Conservation (phyloP, 2,113 vertebrate species). For the Eurypyga helias region DNA sequence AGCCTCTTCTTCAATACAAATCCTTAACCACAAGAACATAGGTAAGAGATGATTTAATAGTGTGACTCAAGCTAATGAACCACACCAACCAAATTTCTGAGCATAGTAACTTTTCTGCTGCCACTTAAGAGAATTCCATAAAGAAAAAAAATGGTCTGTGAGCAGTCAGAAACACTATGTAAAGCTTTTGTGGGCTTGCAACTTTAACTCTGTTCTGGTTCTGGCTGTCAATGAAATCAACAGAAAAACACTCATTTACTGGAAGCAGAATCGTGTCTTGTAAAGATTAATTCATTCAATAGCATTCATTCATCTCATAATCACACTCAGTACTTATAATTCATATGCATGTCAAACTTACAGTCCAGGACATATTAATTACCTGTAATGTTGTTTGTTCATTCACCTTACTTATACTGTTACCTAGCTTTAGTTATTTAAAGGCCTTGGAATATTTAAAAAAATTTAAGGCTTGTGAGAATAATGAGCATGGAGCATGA, state of each 20-base stretch:
- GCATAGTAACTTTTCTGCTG: background rate
- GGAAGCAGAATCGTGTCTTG: background rate
- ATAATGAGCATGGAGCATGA: no score
- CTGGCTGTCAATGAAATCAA: background rate
- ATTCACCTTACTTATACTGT: background rate
- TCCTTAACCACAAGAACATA: background rate
- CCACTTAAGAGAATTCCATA: background rate
- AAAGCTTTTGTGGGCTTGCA: background rate
- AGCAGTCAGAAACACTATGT: background rate
- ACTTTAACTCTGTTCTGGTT: background rate
- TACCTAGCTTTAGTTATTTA: background rate
- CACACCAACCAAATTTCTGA: background rate
- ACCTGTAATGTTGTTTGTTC: background rate
- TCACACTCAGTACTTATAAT: background rate
- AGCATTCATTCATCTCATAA: background rate
- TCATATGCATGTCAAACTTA: background rate
- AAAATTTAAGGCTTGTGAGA: background rate
- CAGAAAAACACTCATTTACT: background rate
- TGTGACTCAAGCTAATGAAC: background rate
- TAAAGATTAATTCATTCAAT: background rate
- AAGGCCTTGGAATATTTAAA: background rate
- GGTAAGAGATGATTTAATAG: background rate
- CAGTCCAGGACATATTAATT: background rate
- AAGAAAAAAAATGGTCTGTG: background rate
- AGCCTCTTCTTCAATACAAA: background rate